A percentile compares a stretch with the other conserved stretches of the same genome.
phyloP scores from a whole-genome alignment of 2,113 vertebrate species.

The Calyptommatus sinebrachiatus region DNA sequence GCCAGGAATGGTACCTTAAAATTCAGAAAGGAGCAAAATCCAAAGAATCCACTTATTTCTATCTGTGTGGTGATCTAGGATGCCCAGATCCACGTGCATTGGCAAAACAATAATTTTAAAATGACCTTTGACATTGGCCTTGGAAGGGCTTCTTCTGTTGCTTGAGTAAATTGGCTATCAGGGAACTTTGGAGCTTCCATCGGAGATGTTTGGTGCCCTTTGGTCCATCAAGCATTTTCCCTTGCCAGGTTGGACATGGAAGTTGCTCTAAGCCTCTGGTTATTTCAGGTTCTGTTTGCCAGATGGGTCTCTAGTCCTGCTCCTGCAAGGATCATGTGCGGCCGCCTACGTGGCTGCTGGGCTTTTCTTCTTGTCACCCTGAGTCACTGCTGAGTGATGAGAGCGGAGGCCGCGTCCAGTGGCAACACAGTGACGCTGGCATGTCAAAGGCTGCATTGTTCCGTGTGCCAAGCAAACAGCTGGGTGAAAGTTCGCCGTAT shows the following conservation, averaged over 20 bases:
- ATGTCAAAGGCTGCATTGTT: slow-evolving; percentile 46
- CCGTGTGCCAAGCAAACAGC: slow-evolving; percentile 26
- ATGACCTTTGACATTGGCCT: too few relatives aligned
- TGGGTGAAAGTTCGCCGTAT: slow-evolving; percentile 43
- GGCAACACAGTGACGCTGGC: slow-evolving; percentile 33
- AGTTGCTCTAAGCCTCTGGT: slow-evolving; percentile 42
- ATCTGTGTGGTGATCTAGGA: too few relatives aligned
- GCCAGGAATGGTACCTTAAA: too few relatives aligned
- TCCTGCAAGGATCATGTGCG: slow-evolving; percentile 51
- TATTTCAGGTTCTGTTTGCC: slow-evolving; percentile 51
- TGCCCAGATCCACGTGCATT: too few relatives aligned
- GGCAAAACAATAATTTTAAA: too few relatives aligned
- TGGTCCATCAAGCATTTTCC: too few relatives aligned
- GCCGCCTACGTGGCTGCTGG: slow-evolving; percentile 37
- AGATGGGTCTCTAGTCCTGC: slow-evolving; percentile 32
- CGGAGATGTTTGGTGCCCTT: too few relatives aligned
- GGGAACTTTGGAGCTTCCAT: too few relatives aligned
- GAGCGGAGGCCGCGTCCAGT: slow-evolving; percentile 37
- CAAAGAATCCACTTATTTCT: too few relatives aligned
- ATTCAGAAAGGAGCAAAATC: too few relatives aligned
- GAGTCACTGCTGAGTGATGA: slow-evolving; percentile 52
- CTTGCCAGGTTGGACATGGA: slow-evolving; percentile 1
- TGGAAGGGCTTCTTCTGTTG: too few relatives aligned
- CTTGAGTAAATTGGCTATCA: too few relatives aligned
- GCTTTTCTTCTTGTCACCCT: slow-evolving; percentile 23